These are phyloP conservation scores for Dichetophora obliterata DNA, from an alignment of 2,888 invertebrate species.

Conservation along the genomic window DNA sequence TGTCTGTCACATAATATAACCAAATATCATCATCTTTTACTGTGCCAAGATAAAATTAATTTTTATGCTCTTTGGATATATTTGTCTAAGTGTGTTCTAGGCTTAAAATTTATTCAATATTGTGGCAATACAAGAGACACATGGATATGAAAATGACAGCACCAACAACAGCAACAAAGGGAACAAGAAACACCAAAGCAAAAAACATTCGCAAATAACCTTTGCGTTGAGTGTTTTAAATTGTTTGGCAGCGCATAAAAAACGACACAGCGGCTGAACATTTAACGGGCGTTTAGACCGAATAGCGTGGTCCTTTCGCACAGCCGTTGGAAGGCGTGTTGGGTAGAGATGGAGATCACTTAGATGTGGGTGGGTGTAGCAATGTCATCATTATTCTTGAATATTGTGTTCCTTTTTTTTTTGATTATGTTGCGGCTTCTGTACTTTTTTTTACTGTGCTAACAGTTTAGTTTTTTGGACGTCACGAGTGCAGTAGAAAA, in stretches of 20 bases:
- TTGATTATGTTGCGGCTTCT: constrained; percentile 34
- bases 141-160: constrained; percentile 26
- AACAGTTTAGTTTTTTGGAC: constrained; percentile 58
- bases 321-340: too few relatives aligned
- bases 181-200: constrained; percentile 29
- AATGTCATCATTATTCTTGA: constrained; percentile 66
- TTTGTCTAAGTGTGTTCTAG: constrained; percentile 12
- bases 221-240: constrained; percentile 43
- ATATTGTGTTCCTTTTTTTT: constrained; percentile 58
- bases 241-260: constrained; percentile 41
- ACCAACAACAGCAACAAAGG: constrained; percentile 35
- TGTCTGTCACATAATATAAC: constrained; percentile 56
- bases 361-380: constrained; percentile 55
- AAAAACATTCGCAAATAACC: constrained; percentile 41
- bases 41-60: constrained; percentile 27
- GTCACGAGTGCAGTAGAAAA: neutral
- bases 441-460: constrained; percentile 53
- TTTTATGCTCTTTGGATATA: constrained; percentile 22
- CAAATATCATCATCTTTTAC: constrained; percentile 20
- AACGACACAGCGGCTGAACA: constrained; percentile 55
- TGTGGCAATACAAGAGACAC: constrained; percentile 42
- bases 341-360: constrained; percentile 23
- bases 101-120: constrained; percentile 53
- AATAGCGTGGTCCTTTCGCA: neutral
- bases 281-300: constrained; percentile 62